Conservation (phyloP, 2,113 vertebrate genomes). For the Lasiurus borealis region DNA sequence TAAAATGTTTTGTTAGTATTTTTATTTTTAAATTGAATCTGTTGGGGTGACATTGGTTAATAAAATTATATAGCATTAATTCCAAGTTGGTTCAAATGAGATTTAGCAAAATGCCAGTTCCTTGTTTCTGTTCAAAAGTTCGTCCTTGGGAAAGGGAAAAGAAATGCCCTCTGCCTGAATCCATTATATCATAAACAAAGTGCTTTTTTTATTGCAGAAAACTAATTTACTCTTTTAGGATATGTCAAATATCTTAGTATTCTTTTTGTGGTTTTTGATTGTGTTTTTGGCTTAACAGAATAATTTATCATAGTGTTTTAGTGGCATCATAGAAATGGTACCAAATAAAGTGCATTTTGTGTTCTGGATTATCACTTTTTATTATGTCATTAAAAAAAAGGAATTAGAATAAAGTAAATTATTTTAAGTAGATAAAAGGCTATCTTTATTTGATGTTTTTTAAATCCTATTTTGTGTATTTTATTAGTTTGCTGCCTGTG, state of each 20-base stretch:
- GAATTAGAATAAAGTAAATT: background rate
- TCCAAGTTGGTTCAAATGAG: background rate
- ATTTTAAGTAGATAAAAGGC: background rate
- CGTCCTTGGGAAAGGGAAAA: background rate
- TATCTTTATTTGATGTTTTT: background rate
- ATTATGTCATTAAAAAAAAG: background rate
- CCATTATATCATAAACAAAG: background rate
- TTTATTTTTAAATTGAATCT: background rate
- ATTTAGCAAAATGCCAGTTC: constrained; percentile 1
- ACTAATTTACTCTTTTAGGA: constrained; percentile 35
- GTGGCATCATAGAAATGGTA: background rate
- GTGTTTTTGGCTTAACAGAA: background rate
- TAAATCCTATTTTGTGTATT: background rate
- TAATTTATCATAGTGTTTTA: background rate
- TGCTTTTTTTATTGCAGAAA: background rate
- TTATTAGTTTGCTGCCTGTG: background rate
- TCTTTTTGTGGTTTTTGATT: background rate
- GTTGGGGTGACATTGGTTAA: background rate
- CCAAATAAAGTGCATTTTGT: background rate
- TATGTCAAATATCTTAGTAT: constrained; percentile 42
- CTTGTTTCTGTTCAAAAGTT: background rate
- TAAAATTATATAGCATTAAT: background rate
- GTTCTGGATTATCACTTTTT: background rate
- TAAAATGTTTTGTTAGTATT: background rate
- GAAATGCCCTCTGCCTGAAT: background rate